Base-by-base conservation (phyloP, 2,797 vertebrate species). In the Borostomias antarcticus region DNA sequence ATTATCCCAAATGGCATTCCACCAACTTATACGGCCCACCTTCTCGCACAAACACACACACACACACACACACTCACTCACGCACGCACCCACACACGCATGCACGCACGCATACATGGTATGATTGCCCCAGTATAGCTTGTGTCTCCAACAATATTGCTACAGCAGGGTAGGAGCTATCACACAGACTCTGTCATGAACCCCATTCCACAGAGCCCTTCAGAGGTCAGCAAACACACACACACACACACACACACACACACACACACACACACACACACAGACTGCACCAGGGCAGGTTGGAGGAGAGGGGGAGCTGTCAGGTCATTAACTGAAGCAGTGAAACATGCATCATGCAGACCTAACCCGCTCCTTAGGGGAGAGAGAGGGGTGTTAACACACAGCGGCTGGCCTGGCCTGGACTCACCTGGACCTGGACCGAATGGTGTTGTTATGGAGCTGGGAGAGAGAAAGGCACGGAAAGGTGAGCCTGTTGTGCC, bases 321-420 rank as follows among this genome's bases (percentile, higher is more conserved):
- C 83, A 85, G 82, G 75, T 81, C 78, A 83, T 89, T 87, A 87
- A 72, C 57, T 62, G 73, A 83, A 80, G 64, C 77, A 82, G 73
- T 80, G 76, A 74, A 78, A 86, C 83, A 77, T 76, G 74, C 70
- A 65, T 72, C 62, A 11, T 50, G 52, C 57, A 76, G 51, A 30
- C 75, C 68, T 62, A 75, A 43, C 56, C 63, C 76, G 75, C 62
- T 26, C 1, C 23, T 21, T 9, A 25, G 30, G 9, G 48, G 48
- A 50, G 17, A 75, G 69, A 64, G 77, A 66, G 69, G 45, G 25
- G 71, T 37, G 66, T 66, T 77, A 80, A 77, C 32, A 75, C 72
- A 74, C 66, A 78, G 75, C 5, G 35, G 63, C 47, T 69, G 75
- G 32, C 66, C 70, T 54, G 40, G 60, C 67, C 10, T 21, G 2